A percentile compares a stretch with the other conserved stretches of the same genome.
Evolutionary conservation across 2,888 invertebrate genomes (phyloP).

Genomic region (Catocala nupta): DNA sequence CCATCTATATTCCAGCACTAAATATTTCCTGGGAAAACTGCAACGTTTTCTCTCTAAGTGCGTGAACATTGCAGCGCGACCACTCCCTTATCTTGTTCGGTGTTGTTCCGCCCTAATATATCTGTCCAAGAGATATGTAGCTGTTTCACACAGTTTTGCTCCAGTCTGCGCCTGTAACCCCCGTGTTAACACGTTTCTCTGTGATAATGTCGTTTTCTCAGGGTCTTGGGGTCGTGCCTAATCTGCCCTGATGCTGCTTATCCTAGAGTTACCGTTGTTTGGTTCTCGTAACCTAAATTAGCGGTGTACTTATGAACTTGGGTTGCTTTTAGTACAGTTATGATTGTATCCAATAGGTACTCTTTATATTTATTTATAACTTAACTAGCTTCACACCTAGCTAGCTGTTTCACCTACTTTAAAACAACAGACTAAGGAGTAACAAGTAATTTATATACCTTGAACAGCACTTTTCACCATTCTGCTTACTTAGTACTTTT

Average conservation of each 20-base stretch:
- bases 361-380: too few species aligned
- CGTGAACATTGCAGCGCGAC: conserved; percentile 24
- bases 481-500: too few species aligned
- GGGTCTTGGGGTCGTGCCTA: conserved; percentile 1
- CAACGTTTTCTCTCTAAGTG: conserved; percentile 26
- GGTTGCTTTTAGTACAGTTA: background rate
- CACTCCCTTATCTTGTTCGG: conserved; percentile 60
- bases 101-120: conserved; percentile 62
- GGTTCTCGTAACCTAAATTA: too few species aligned
- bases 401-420: too few species aligned
- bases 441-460: too few species aligned
- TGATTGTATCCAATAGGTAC: background rate
- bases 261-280: conserved; percentile 1
- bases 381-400: too few species aligned
- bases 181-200: conserved; percentile 35
- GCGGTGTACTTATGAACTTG: too few species aligned
- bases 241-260: conserved; percentile 1
- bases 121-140: conserved; percentile 52
- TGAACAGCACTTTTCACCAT: too few species aligned
- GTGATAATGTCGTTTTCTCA: conserved; percentile 19
- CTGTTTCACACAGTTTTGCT: conserved; percentile 43
- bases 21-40: background rate
- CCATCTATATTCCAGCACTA: too few species aligned
- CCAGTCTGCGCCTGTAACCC: conserved; percentile 25
- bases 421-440: too few species aligned